Base-by-base conservation (phyloP, 2,113 vertebrate genomes). In the Zapornia atra region DNA sequence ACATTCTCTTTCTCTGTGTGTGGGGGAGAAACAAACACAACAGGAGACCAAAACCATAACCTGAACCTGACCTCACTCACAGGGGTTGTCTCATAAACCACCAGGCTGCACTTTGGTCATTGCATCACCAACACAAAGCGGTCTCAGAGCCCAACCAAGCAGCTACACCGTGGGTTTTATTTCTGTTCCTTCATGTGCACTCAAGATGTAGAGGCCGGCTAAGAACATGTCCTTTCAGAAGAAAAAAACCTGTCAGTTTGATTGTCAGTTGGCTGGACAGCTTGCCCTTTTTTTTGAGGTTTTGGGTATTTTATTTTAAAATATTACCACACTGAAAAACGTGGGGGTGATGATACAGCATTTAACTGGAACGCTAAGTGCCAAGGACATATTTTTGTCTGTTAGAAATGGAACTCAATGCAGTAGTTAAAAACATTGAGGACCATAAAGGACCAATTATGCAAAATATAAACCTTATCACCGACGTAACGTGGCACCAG, bases 41-140 rank as follows among this genome's bases (percentile, higher is more conserved):
- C 28, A 80, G 77, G 65, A 96, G 71, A 90, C n/a, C 75, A 88
- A 95, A 92, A 85, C 66, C 48, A 4, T 61, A 87, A 91, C 90
- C 81, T n/a, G 48, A 92, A 57, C n/a, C 50, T 88, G 82, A 96
- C 59, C 70, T 93, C 70, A 6, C 13, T 29, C 87, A 77, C 54
- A 46, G 44, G 19, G 59, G 50, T 11, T 77, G 29, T 63, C 66
- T 59, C 83, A 70, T 8, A 73, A 86, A 94, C 34, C 80, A 78
- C 65, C 3, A 3, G 7, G 56, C 48, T 95, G 87, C 93, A 95
- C 90, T 94, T 95, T 66, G 90, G 57, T 72, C 92, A 81, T 13
- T 93, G 75, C 82, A 65, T 77, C 87, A 96, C 40, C 4, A 1
- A 51, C 22, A 50, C 17, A 77, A 73, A 2, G 1, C 7, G 34